Evolutionary conservation across 2,888 invertebrate genomes (phyloP), one percentile per base, ranked within the genome.

Genomic region (Adelognathus sp.): DNA sequence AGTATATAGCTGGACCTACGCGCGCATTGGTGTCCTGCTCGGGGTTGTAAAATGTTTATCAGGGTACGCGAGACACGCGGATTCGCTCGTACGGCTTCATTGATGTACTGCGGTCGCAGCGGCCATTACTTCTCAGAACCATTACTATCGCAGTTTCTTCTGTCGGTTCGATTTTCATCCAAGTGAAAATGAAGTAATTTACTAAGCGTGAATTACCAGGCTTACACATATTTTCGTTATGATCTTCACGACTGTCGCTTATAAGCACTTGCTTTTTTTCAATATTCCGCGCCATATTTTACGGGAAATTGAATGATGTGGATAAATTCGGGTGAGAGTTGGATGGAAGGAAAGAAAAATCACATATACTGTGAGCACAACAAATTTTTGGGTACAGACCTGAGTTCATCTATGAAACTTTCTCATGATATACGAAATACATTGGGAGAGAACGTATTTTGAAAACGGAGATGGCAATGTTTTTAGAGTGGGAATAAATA

Each of bases 11-110:
- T n/a, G 5, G 9, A 33, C n/a, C 27, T 33, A 61, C 41, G 50
- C 39, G 52, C 63, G 50, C 5, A 31, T 24, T 29, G 24, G n/a
- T 64, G 41, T 44, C 63, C 33, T 44, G 67, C 58, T 33, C 33
- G 11, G 60, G 24, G 64, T 44, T 60, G 24, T 70, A 74, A 79
- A 70, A 74, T 64, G 74, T 79, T 79, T 74, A 74, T 79, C 74
- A 79, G 74, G 60, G 60, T 46, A 54, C 36, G 27, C 50, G 52
- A 70, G 58, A 64, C 36, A 74, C 54, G 33, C 27, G 61, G 61
- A 39, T 64, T 60, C 56, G 31, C 27, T 60, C 41, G n/a, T 6
- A 27, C 29, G 16, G 24, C 56, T 16, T 58, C 50, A 14, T 63
- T 46, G 27, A 4, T 11, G 18, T 31, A 41, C 56, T 18, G 27